These are phyloP conservation scores for Muscina levida DNA, from an alignment of 2,888 invertebrate genomes.

Conservation along the genomic window DNA sequence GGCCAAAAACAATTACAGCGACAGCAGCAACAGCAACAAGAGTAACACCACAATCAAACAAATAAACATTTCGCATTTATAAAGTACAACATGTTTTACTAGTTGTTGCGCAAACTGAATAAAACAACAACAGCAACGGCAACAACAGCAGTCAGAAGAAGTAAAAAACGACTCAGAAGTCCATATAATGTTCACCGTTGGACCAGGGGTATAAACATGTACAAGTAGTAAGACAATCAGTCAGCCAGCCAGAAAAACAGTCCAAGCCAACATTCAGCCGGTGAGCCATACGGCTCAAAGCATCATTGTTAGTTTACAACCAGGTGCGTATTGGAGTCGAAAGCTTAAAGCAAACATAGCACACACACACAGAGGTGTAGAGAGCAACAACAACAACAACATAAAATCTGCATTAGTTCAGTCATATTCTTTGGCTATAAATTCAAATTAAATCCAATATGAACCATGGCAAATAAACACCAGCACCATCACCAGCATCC, in stretches of 20 bases:
- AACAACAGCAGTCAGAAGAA: slow-evolving; percentile 39
- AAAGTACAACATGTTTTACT: slow-evolving; percentile 67
- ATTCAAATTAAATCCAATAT: slow-evolving; percentile 52
- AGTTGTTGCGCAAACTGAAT: slow-evolving; percentile 59
- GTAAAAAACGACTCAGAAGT: slow-evolving; percentile 43
- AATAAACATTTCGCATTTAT: slow-evolving; percentile 57
- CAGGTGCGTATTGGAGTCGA: slow-evolving; percentile 65
- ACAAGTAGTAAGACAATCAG: slow-evolving; percentile 11
- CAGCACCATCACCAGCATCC: slow-evolving; percentile 14
- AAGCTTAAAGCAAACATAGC: slow-evolving; percentile 14
- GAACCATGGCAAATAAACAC: slow-evolving; percentile 21
- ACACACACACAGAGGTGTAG: slow-evolving; percentile 2
- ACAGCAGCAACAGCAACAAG: slow-evolving; percentile 24
- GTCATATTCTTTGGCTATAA: slow-evolving; percentile 38
- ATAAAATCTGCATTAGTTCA: slow-evolving; percentile 18
- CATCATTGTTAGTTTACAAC: slow-evolving; percentile 52
- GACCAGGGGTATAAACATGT: too few species aligned
- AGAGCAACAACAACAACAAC: too few species aligned
- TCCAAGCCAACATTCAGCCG: too few species aligned
- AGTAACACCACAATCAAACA: slow-evolving; percentile 32
- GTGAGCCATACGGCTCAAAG: slow-evolving; percentile 25
- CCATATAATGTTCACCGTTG: neutral
- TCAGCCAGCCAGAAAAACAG: slow-evolving; percentile 8
- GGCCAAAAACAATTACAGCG: slow-evolving; percentile 23
- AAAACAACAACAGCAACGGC: slow-evolving; percentile 43